phyloP scores from a whole-genome alignment of 2,113 vertebrate species.

The Holacanthus passer region DNA sequence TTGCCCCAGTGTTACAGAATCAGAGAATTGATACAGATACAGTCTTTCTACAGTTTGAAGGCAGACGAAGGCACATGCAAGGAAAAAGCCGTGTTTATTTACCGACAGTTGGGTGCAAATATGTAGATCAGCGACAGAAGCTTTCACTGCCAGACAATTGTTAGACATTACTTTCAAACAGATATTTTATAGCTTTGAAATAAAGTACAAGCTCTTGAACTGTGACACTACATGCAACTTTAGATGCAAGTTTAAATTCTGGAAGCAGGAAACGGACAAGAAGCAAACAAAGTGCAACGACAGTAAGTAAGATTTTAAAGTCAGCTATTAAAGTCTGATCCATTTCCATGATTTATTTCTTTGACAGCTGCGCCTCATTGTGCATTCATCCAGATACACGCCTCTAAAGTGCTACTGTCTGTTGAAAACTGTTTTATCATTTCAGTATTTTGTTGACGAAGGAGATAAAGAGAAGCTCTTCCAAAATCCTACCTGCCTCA shows the following conservation, averaged over 20 bases:
- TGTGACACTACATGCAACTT: neutral
- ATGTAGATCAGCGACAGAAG: neutral
- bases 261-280: neutral
- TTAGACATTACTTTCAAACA: neutral
- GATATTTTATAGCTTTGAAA: neutral
- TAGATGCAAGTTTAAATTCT: neutral
- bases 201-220: neutral
- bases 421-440: neutral
- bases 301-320: too few species aligned
- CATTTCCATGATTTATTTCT: neutral
- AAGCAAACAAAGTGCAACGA: neutral
- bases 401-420: neutral
- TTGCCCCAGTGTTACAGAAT: neutral
- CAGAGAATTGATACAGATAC: neutral
- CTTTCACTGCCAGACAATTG: neutral
- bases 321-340: too few species aligned
- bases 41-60: neutral
- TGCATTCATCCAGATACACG: neutral
- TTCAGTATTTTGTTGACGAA: neutral
- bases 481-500: neutral
- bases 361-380: neutral
- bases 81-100: neutral
- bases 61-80: neutral
- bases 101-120: neutral
- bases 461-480: neutral